These are phyloP conservation scores for Dysmachus trigonus DNA, from an alignment of 2,888 invertebrate species.

Conservation along the genomic window DNA sequence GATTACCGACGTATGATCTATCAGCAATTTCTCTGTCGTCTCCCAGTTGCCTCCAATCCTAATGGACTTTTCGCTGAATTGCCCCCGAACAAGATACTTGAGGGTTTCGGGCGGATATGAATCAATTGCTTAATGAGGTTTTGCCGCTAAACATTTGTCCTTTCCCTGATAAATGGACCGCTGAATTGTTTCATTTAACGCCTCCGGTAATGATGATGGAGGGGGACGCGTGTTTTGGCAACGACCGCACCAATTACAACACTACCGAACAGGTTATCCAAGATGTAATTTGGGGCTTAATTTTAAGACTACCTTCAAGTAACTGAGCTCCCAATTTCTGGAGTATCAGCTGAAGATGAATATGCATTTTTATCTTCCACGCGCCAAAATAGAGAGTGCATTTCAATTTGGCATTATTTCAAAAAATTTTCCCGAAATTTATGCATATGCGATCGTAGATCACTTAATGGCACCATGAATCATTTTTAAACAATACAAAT, in stretches of 20 bases:
- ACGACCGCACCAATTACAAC: neutral
- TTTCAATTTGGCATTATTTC: neutral
- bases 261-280: neutral
- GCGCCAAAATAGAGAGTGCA: neutral
- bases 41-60: conserved; percentile 7
- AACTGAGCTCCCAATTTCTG: neutral
- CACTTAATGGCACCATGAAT: neutral
- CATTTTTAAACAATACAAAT: neutral
- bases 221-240: neutral
- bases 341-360: neutral
- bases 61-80: conserved; percentile 2
- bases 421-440: neutral
- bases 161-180: neutral
- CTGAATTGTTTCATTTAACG: neutral
- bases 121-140: conserved; percentile 45
- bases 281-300: neutral
- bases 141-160: conserved; percentile 5
- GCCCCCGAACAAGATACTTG: conserved; percentile 1
- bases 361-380: neutral
- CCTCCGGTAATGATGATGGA: neutral
- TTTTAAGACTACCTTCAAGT: neutral
- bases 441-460: neutral
- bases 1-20: conserved; percentile 30
- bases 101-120: conserved; percentile 42
- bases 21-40: conserved; percentile 8